These are phyloP conservation scores for Antennarius striatus DNA, from an alignment of 2,113 vertebrate species.

Conservation along the genomic window DNA sequence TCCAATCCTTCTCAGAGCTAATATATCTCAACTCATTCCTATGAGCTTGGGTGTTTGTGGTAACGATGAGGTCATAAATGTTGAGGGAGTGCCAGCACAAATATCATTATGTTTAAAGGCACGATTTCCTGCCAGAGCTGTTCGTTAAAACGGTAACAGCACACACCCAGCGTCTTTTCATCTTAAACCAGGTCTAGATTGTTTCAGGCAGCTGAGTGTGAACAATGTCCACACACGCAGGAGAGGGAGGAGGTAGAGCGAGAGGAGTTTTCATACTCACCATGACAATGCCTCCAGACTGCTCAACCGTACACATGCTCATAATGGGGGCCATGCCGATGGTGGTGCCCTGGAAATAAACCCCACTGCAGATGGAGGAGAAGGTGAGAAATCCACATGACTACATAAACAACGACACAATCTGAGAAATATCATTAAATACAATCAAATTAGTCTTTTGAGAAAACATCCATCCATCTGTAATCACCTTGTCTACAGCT, in stretches of 20 bases:
- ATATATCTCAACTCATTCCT: slow-evolving; percentile 19
- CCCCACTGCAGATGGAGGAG: slow-evolving; percentile 82
- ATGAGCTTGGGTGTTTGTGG: slow-evolving; percentile 9
- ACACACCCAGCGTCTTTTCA: slow-evolving; percentile 39
- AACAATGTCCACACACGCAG: slow-evolving; percentile 40
- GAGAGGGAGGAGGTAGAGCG: slow-evolving; percentile 15
- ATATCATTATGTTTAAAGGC: slow-evolving; percentile 33
- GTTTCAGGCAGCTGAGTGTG: slow-evolving; percentile 27
- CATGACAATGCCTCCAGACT: slow-evolving; percentile 98
- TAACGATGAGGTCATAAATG: slow-evolving; percentile 4
- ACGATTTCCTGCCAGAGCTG: slow-evolving; percentile 20
- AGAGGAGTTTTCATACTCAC: slow-evolving; percentile 78
- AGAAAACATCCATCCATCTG: too few relatives aligned
- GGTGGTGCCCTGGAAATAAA: slow-evolving; percentile 97
- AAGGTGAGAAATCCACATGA: background rate
- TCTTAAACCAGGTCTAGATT: slow-evolving; percentile 29
- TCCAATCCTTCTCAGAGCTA: background rate
- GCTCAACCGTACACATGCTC: slow-evolving; percentile 98
- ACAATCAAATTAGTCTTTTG: too few relatives aligned
- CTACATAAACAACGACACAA: too few relatives aligned
- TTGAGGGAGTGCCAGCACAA: slow-evolving; percentile 29
- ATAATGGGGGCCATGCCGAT: slow-evolving; percentile 99
- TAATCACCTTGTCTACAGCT: too few relatives aligned
- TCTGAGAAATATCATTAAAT: too few relatives aligned
- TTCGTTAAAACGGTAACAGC: slow-evolving; percentile 23